Evolutionary conservation across 2,888 invertebrate genomes (phyloP), one percentile per base, ranked within the genome.

Genomic region (Eristalis arbustorum): DNA sequence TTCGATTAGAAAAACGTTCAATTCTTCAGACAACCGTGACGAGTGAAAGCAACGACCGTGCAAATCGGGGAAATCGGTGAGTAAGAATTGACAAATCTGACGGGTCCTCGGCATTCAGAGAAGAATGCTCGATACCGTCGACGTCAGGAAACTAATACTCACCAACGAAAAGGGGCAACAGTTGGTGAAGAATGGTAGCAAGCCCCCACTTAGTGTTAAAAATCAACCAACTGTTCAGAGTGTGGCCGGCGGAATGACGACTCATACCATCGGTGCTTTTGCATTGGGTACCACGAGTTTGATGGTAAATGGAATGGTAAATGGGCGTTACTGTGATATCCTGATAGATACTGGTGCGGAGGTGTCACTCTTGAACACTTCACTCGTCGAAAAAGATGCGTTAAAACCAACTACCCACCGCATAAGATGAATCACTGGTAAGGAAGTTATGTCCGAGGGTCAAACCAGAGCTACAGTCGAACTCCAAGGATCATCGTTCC

Each of bases 1-100:
- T 49, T 0, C 49, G 73, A 8, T 63, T 73, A 14, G 73, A 73
- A 3, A 62, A 62, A 5, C 63, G 49, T 23, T 23, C 61, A 61
- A 14, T 61, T 61, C 14, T 61, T n/a, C 61, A 61, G 11, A 25
- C 61, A 0, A 61, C 13, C 13, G 3, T 61, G 11, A 6, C 28
- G 13, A 3, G 13, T 61, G 61, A 61, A 11, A 23, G n/a, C 31
- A 10, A 23, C n/a, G 61, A 61, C 25, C 10, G 61, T 3, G 4
- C 25, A 28, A 28, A n/a, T 61, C 4, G 61, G 0, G 28, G n/a
- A 28, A 28, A 61, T 14, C 23, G 18, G 23, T 25, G 61, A 14
- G 61, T 61, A 61, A 61, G 25, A 25, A 25, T 25, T 25, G 25
- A 25, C 1, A 25, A 25, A 25, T 3, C 25, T 25, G 25, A 25